phyloP scores from a whole-genome alignment of 2,797 vertebrate species.

The Prunella strophiata region DNA sequence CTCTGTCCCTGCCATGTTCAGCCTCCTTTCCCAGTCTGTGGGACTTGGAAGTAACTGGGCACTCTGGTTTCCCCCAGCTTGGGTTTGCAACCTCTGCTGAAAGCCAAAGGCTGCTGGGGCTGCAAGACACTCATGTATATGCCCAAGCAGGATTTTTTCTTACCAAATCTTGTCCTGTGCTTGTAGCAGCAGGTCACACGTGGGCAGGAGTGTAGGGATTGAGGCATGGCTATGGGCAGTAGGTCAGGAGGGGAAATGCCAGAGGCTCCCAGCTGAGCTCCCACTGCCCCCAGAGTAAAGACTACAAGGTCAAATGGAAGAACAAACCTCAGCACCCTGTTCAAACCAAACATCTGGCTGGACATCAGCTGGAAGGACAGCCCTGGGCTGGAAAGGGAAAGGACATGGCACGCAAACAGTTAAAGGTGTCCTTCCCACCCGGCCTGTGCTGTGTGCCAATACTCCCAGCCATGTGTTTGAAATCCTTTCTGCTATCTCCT shows the following conservation, averaged over 20 bases:
- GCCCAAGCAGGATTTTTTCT: not conserved
- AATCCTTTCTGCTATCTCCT: constrained; percentile 74
- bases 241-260: not conserved
- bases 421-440: constrained; percentile 51
- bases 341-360: not conserved
- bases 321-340: not conserved
- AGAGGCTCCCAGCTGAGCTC: not conserved
- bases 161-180: not conserved
- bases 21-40: not conserved
- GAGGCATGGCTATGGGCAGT: rapidly evolving
- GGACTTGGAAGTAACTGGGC: not conserved
- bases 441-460: constrained; percentile 28
- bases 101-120: not conserved
- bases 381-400: not conserved
- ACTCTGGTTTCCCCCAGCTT: rapidly evolving
- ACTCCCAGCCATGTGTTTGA: constrained; percentile 72
- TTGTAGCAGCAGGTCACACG: not conserved
- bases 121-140: not conserved
- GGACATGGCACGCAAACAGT: not conserved
- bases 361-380: not conserved
- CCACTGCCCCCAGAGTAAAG: not conserved
- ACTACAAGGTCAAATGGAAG: not conserved
- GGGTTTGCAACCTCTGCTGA: not conserved
- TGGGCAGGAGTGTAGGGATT: not conserved
- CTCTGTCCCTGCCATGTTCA: not conserved